Conservation (phyloP, 1,140 invertebrate species). For the Ceratosolen solmsi region DNA sequence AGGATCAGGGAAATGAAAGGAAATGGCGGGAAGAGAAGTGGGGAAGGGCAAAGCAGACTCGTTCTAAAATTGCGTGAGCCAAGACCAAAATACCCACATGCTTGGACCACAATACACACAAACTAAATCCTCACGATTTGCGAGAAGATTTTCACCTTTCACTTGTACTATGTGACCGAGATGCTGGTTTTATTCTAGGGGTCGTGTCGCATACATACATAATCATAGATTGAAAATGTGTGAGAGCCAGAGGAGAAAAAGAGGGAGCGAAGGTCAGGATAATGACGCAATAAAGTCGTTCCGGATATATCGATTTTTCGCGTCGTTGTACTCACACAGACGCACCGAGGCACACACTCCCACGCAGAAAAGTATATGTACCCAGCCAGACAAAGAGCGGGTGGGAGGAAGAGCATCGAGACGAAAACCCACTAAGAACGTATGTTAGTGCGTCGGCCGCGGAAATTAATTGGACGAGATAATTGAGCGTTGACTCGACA, state of each 20-base stretch:
- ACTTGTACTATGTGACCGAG: background rate
- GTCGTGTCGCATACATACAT: too few species aligned
- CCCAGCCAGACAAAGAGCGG: constrained; percentile 38
- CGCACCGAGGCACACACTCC: too few species aligned
- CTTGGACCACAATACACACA: background rate
- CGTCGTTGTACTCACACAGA: constrained; percentile 5
- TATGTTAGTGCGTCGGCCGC: constrained; percentile 25
- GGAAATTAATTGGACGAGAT: constrained; percentile 37
- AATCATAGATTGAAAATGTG: too few species aligned
- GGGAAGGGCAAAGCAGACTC: background rate
- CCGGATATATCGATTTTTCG: constrained; percentile 52
- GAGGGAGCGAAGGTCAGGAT: background rate
- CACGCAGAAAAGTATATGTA: background rate
- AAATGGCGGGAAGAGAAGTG: background rate
- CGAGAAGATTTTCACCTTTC: constrained; percentile 38
- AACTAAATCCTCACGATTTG: background rate
- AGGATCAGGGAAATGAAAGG: background rate
- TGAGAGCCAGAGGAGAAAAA: background rate
- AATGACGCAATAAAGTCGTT: constrained; percentile 44
- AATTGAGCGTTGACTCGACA: constrained; percentile 1
- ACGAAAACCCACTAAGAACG: background rate
- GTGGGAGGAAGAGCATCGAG: background rate
- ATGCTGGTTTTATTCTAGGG: background rate
- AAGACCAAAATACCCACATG: constrained; percentile 10
- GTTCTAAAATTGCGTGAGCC: constrained; percentile 34